phyloP scores from a whole-genome alignment of 2,797 vertebrate species.

The Coregonus sp. region DNA sequence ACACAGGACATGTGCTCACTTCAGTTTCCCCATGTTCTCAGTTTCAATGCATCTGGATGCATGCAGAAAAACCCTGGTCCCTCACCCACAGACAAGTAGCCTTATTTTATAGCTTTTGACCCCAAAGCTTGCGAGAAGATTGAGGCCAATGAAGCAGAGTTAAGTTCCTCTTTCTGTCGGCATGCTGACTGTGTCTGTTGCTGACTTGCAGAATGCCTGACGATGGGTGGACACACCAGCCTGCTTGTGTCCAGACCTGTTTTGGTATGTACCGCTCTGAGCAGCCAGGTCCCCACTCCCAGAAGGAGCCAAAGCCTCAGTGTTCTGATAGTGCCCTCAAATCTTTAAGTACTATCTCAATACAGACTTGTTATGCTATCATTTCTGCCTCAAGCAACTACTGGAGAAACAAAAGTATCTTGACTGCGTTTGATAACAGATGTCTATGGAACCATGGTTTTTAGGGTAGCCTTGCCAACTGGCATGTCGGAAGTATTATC shows the following conservation, averaged over 20 bases:
- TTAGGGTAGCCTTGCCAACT: conserved; percentile 27
- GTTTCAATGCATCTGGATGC: no score
- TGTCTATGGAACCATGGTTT: conserved; percentile 27
- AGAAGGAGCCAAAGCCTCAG: conserved; percentile 21
- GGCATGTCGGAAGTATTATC: conserved; percentile 16
- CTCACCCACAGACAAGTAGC: neutral
- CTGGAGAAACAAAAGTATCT: conserved; percentile 28
- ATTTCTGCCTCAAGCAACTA: conserved; percentile 1
- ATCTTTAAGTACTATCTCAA: conserved; percentile 37
- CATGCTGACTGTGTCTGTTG: conserved; percentile 44
- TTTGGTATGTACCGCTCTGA: conserved; percentile 41
- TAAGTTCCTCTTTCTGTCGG: conserved; percentile 31
- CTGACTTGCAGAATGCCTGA: conserved; percentile 58
- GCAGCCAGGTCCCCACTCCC: conserved; percentile 46
- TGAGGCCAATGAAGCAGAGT: conserved; percentile 10
- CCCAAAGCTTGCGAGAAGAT: conserved; percentile 12
- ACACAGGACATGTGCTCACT: no score
- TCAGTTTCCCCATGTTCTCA: no score
- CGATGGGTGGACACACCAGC: conserved; percentile 66
- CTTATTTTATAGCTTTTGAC: conserved; percentile 13
- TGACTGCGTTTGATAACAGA: conserved; percentile 10
- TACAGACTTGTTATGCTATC: neutral
- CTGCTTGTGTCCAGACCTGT: conserved; percentile 79
- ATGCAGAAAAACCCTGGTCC: no score
- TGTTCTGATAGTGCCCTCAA: conserved; percentile 27